Evolutionary conservation across 2,797 vertebrate genomes (phyloP).

Genomic region (Clarias pachynema): DNA sequence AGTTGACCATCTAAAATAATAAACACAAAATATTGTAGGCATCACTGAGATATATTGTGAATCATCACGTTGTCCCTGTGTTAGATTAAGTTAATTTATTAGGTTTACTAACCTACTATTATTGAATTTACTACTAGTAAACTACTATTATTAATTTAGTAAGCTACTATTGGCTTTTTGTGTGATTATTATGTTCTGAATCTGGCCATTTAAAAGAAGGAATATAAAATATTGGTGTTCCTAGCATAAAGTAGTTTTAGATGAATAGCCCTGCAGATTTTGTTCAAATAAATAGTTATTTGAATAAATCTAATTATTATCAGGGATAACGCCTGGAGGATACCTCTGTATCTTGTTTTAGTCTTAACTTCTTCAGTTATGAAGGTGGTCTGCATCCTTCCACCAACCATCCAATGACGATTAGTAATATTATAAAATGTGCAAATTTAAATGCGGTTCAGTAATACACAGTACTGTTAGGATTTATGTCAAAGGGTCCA

Average conservation of each 20-base stretch:
- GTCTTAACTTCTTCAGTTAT: too few species aligned
- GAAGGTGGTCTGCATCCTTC: too few species aligned
- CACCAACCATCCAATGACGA: too few species aligned
- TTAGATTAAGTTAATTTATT: neutral
- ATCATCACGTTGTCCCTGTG: neutral
- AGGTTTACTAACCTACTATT: too few species aligned
- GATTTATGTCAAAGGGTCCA: neutral
- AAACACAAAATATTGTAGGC: neutral
- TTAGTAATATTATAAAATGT: neutral
- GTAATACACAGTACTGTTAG: neutral
- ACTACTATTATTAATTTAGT: too few species aligned
- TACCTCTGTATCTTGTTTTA: too few species aligned
- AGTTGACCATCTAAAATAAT: slow-evolving; percentile 61
- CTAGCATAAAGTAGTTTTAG: neutral
- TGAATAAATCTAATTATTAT: neutral
- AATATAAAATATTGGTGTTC: neutral
- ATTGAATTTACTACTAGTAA: too few species aligned
- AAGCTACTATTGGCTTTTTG: neutral
- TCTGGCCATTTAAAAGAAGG: neutral
- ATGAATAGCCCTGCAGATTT: neutral
- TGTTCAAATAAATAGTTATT: neutral
- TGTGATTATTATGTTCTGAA: neutral
- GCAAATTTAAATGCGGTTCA: neutral
- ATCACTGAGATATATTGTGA: neutral
- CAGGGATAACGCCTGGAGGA: too few species aligned